Percentiles rank a stretch among this genome's conserved stretches.
phyloP scores from a whole-genome alignment of 2,113 vertebrate species.

The Amblyornis subalaris region DNA sequence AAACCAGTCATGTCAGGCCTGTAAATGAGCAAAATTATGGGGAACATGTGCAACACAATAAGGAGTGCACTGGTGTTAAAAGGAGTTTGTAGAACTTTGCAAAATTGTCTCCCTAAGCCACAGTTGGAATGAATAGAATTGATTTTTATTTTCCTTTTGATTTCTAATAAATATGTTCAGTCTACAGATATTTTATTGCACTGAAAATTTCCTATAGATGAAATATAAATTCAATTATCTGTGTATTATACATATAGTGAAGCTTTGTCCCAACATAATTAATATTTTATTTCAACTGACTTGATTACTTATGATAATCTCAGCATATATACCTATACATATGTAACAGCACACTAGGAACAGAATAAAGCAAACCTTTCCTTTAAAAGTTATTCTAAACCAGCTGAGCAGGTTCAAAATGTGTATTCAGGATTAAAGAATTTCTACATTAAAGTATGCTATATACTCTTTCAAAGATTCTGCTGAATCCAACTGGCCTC shows the following conservation, averaged over 20 bases:
- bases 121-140: background rate
- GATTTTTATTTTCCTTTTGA: slow-evolving; percentile 36
- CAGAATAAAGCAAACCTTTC: background rate
- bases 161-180: background rate
- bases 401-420: background rate
- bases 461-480: background rate
- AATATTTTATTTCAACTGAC: background rate
- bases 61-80: background rate
- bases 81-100: slow-evolving; percentile 10
- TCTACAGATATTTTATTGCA: background rate
- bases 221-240: background rate
- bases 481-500: background rate
- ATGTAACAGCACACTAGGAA: background rate
- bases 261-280: background rate
- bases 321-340: background rate
- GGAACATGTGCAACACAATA: background rate
- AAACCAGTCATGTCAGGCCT: slow-evolving; percentile 29
- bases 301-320: background rate
- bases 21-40: slow-evolving; percentile 2
- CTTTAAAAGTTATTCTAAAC: background rate
- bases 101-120: slow-evolving; percentile 4
- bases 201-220: background rate
- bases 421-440: background rate
- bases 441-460: background rate
- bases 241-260: background rate